Evolutionary conservation across 2,888 invertebrate genomes (phyloP).

Genomic region (Lasiommata megera): DNA sequence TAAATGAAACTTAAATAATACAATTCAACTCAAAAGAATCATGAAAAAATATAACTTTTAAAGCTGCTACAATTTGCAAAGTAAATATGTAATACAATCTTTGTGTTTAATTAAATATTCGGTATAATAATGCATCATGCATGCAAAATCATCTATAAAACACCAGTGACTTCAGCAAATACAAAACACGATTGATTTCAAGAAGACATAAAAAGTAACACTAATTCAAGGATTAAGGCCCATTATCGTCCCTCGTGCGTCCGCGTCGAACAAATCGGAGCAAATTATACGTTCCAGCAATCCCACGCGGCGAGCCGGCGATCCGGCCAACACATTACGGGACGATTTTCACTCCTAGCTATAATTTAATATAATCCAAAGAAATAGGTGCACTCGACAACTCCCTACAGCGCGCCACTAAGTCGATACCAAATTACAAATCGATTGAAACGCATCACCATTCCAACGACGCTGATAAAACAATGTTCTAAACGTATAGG

Average conservation of each 20-base stretch:
- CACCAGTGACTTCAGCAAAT: conserved; percentile 31
- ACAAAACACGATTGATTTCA: conserved; percentile 49
- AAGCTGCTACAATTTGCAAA: no score
- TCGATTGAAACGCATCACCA: conserved; percentile 4
- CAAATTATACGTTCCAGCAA: conserved; percentile 71
- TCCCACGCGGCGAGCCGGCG: conserved; percentile 75
- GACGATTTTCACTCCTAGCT: conserved; percentile 79
- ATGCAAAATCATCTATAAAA: no score
- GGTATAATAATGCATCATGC: no score
- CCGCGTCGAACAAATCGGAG: conserved; percentile 55
- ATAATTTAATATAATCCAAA: conserved; percentile 82
- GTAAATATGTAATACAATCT: no score
- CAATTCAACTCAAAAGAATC: no score
- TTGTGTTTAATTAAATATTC: no score
- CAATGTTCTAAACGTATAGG: conserved; percentile 35
- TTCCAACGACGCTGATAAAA: neutral
- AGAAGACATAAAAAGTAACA: conserved; percentile 65
- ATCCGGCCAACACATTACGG: conserved; percentile 76
- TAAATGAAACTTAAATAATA: no score
- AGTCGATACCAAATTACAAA: conserved; percentile 22
- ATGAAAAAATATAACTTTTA: no score
- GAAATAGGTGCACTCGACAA: conserved; percentile 69
- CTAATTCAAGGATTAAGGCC: conserved; percentile 74
- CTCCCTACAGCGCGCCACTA: conserved; percentile 28
- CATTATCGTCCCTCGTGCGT: conserved; percentile 69